Percentiles rank a stretch among this genome's conserved stretches.
phyloP scores from a whole-genome alignment of 92 coral and sea anemone genomes.

The Hydrozoanthus gracilis region DNA sequence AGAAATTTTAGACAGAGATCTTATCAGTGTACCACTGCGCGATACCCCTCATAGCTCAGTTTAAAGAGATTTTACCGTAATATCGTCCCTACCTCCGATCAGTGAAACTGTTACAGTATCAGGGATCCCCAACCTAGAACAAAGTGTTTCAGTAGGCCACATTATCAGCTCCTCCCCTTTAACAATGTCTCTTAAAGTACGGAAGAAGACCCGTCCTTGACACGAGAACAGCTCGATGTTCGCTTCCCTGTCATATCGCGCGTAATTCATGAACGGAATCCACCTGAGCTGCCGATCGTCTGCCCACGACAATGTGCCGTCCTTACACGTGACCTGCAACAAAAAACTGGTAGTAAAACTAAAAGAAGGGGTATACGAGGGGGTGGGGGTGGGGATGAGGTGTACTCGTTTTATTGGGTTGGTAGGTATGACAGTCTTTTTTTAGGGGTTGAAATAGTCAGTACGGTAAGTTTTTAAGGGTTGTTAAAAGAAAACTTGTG shows the following conservation, averaged over 20 bases:
- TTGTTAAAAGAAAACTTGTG: background rate
- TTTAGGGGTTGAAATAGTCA: no score
- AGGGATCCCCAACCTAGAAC: conserved; percentile 71
- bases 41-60: no score
- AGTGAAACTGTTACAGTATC: conserved; percentile 26
- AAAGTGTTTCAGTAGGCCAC: conserved; percentile 81
- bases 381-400: no score
- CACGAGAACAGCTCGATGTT: conserved; percentile 85
- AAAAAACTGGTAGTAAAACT: no score
- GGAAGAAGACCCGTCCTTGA: conserved; percentile 79
- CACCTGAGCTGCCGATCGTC: conserved; percentile 84
- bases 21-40: no score
- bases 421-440: background rate
- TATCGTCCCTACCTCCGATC: background rate
- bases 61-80: no score
- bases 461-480: background rate
- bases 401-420: background rate
- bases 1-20: no score
- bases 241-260: conserved; percentile 80
- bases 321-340: conserved; percentile 81
- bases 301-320: conserved; percentile 85
- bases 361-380: no score
- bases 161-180: conserved; percentile 91
- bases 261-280: conserved; percentile 91
- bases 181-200: conserved; percentile 70